Base-by-base conservation (phyloP, 2,888 invertebrate species). In the Conistra vaccinii region DNA sequence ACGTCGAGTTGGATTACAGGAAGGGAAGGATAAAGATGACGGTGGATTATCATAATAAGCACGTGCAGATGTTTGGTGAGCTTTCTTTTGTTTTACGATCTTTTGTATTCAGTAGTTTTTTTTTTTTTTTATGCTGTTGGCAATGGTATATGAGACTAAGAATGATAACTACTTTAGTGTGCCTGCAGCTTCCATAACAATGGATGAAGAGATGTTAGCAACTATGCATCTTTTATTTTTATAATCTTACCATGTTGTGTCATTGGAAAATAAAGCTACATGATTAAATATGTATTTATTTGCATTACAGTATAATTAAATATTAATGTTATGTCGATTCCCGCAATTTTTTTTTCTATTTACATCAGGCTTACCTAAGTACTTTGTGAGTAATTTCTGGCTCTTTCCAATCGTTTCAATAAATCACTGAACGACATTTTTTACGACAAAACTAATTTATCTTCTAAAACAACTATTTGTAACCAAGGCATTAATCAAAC, bases 41-140 rank as follows among this genome's bases (percentile, higher is more conserved):
- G 0, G 98, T 98, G 0, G 98, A 98, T 92, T 97, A 97, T 92
- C 97, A 97, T 77, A 97, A 98, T 87, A 98, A 98, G 88, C 97
- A 98, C 80, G 97, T 97, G 69, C 96, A 98, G 93, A 96, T 97
- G 97, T 96, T 97, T 91, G 97, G 97, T 96, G 85, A 97, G 93
- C 12, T 55, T 35, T 61, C 26, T 67, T 80, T 73, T 73, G 45
- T 67, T 63, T 23, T 17, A 5, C 26, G 7, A 0, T 7, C 29
- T 61, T 42, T 42, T 12, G 7, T 62, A 17, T 45, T 45, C 39
- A 14, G 26, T 73, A n/a, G 12, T n/a, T n/a, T n/a, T n/a, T n/a
- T n/a, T n/a, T n/a, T n/a, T n/a, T n/a, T n/a, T n/a, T n/a, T n/a
- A n/a, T n/a, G n/a, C n/a, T 51, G 61, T 55, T 66, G 48, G 70